phyloP scores from a whole-genome alignment of 2,797 vertebrate genomes.

The Euphonia xanthogaster region DNA sequence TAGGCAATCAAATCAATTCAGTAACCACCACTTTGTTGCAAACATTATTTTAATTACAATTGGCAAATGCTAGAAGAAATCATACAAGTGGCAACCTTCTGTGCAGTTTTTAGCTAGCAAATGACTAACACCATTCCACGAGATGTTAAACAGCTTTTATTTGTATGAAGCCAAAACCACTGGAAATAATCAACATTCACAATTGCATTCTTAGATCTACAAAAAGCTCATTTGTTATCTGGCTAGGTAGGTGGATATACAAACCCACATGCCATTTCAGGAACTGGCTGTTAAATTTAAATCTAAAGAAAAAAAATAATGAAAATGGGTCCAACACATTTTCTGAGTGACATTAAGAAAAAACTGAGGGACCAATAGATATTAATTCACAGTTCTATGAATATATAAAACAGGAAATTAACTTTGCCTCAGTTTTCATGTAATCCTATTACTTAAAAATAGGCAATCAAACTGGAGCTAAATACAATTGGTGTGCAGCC shows the following conservation, averaged over 20 bases:
- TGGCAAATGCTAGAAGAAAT: not conserved
- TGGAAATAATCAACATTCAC: not conserved
- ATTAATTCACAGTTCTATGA: not conserved
- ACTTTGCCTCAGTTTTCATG: not conserved
- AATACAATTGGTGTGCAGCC: not conserved
- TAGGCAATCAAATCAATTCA: not conserved
- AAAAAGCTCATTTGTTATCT: not conserved
- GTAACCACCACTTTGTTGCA: not conserved
- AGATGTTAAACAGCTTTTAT: not conserved
- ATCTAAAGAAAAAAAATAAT: not conserved
- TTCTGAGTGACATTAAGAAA: not conserved
- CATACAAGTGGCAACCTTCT: not conserved
- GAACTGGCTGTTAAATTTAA: not conserved
- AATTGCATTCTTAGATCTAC: not conserved
- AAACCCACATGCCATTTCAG: not conserved
- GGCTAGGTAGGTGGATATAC: not conserved
- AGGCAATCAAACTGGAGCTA: not conserved
- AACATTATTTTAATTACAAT: not conserved
- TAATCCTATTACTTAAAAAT: not conserved
- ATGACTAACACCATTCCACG: not conserved
- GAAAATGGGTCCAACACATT: accelerated
- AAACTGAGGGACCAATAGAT: not conserved
- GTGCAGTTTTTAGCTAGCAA: not conserved
- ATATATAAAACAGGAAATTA: not conserved
- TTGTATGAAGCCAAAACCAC: not conserved